A percentile compares a stretch with the other conserved stretches of the same genome.
phyloP scores from a whole-genome alignment of 2,797 vertebrate genomes.

The Pelodytes ibericus region DNA sequence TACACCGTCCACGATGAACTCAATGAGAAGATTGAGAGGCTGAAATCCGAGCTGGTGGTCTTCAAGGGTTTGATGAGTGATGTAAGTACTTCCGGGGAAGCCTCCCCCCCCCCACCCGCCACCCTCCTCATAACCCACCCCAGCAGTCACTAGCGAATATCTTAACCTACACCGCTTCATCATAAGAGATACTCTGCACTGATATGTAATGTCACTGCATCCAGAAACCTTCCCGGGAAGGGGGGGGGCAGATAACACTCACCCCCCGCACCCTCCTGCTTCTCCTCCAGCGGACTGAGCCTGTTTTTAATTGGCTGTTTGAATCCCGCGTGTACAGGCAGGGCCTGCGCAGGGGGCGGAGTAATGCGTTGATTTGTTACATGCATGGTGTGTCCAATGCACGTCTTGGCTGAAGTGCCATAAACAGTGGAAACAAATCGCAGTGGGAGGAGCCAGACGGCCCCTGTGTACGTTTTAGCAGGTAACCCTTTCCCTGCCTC shows the following conservation, averaged over 20 bases:
- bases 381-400: constrained; percentile 32
- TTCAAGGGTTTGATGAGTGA: constrained; percentile 98
- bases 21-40: constrained; percentile 89
- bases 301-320: constrained; percentile 12
- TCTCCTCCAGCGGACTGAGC: constrained; percentile 6
- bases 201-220: constrained; percentile 69
- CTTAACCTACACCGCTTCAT: constrained; percentile 35
- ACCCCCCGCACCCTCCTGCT: no score
- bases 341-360: neutral
- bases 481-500: no score
- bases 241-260: neutral
- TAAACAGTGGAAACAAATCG: neutral
- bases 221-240: constrained; percentile 17
- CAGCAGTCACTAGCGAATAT: constrained; percentile 55
- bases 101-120: neutral
- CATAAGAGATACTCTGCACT: constrained; percentile 59
- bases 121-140: no score
- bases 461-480: no score
- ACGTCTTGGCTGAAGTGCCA: constrained; percentile 9
- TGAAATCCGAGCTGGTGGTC: constrained; percentile 95
- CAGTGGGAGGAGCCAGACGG: neutral
- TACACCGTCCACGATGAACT: constrained; percentile 88
- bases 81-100: constrained; percentile 76
- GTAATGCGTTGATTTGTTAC: neutral
- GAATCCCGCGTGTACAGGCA: neutral